phyloP scores from a whole-genome alignment of 2,113 vertebrate species.

The Scortum barcoo region DNA sequence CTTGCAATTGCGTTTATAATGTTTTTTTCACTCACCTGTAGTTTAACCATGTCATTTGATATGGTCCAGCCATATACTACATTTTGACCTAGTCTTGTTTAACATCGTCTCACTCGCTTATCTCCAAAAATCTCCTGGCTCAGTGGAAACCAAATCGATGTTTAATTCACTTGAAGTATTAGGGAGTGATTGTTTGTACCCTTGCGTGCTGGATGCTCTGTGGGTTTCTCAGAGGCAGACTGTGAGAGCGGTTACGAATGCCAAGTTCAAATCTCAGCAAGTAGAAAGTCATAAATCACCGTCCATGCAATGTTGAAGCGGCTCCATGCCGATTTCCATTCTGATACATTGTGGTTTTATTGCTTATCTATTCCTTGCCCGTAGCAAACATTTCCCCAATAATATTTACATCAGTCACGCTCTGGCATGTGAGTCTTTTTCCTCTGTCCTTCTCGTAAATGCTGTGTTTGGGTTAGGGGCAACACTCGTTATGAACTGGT shows the following conservation, averaged over 20 bases:
- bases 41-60: too few relatives aligned
- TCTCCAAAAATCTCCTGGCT: slow-evolving; percentile 49
- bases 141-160: slow-evolving; percentile 36
- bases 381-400: slow-evolving; percentile 62
- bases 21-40: too few relatives aligned
- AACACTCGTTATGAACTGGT: slow-evolving; percentile 32
- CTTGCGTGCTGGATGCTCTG: slow-evolving; percentile 57
- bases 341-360: slow-evolving; percentile 61
- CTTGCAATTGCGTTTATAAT: too few relatives aligned
- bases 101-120: slow-evolving; percentile 26
- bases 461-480: slow-evolving; percentile 39
- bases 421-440: slow-evolving; percentile 52
- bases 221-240: slow-evolving; percentile 54
- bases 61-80: too few relatives aligned
- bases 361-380: slow-evolving; percentile 69
- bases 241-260: slow-evolving; percentile 4
- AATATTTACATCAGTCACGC: slow-evolving; percentile 61
- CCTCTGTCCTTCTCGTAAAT: slow-evolving; percentile 36
- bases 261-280: slow-evolving; percentile 67
- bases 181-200: slow-evolving; percentile 60
- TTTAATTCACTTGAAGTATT: slow-evolving; percentile 52
- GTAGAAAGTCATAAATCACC: slow-evolving; percentile 68
- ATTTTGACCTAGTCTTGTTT: neutral
- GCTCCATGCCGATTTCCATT: slow-evolving; percentile 65
- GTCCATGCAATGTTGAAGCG: slow-evolving; percentile 40